Conservation (phyloP, 1,140 invertebrate genomes). For the Drosophila pachea region DNA sequence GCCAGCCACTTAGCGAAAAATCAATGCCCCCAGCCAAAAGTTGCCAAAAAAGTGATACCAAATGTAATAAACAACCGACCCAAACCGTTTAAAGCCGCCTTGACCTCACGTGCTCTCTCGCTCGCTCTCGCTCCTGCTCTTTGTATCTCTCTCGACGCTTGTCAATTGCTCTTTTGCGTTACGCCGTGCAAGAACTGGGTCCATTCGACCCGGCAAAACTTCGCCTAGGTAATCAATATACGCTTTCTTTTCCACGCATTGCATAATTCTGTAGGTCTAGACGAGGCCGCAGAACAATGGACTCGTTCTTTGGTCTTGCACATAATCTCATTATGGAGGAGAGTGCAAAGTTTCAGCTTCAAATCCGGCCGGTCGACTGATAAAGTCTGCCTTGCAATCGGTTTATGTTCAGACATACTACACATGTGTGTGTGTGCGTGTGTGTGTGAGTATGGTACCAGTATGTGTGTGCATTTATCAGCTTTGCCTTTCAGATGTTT, state of each 20-base stretch:
- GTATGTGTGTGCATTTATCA: conserved; percentile 31
- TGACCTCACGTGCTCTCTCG: conserved; percentile 33
- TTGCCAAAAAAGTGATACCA: conserved; percentile 13
- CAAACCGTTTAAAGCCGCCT: conserved; percentile 18
- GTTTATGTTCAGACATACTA: not conserved
- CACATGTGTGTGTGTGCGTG: not conserved
- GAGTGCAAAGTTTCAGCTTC: conserved; percentile 39
- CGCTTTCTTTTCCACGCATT: conserved; percentile 14
- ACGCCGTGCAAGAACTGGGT: conserved; percentile 15
- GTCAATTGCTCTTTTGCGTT: not conserved
- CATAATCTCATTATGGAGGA: conserved; percentile 38
- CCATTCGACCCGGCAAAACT: conserved; percentile 49
- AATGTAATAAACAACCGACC: conserved; percentile 8
- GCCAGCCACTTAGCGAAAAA: conserved; percentile 27
- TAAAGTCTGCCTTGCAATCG: conserved; percentile 20
- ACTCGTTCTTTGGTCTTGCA: conserved; percentile 21
- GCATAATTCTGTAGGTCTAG: conserved; percentile 33
- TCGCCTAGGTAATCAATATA: conserved; percentile 12
- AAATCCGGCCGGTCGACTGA: conserved; percentile 10
- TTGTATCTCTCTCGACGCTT: not conserved
- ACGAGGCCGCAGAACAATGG: conserved; percentile 1
- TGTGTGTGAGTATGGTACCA: not conserved
- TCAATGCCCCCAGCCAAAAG: conserved; percentile 29
- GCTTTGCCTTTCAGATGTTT: conserved; percentile 9
- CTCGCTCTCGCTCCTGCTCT: conserved; percentile 9